phyloP scores from a whole-genome alignment of 2,888 invertebrate species.

The Nysson spinosus region DNA sequence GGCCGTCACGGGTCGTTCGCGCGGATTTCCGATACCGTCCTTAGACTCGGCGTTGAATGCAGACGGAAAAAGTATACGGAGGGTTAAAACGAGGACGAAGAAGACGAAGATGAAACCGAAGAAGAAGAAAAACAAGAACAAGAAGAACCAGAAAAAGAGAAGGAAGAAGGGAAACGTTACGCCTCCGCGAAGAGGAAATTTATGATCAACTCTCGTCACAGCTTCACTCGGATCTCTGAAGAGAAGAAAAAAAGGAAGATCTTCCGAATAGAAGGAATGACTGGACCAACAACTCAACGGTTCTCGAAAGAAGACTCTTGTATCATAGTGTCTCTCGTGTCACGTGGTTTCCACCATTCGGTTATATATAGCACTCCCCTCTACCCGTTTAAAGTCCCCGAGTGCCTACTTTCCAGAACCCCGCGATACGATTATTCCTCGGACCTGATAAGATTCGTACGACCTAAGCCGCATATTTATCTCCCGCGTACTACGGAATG shows the following conservation, averaged over 20 bases:
- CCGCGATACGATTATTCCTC: conserved; percentile 15
- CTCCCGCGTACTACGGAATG: conserved; percentile 9
- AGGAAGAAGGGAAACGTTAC: neutral
- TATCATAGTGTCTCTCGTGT: no score
- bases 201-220: conserved; percentile 30
- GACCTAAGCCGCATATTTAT: conserved; percentile 18
- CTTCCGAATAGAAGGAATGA: no score
- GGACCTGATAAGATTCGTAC: conserved; percentile 30
- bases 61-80: no score
- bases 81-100: neutral
- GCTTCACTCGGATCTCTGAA: conserved; percentile 1
- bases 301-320: no score
- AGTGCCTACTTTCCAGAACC: no score
- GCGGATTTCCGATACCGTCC: conserved; percentile 52
- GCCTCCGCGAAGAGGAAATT: conserved; percentile 16
- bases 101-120: neutral
- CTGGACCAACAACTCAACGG: no score
- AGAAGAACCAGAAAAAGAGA: neutral
- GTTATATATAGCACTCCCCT: no score
- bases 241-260: neutral
- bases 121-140: neutral
- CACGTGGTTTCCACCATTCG: no score
- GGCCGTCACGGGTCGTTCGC: conserved; percentile 65
- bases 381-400: no score
- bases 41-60: no score